Percentiles rank a stretch among this genome's conserved stretches.
phyloP scores from a whole-genome alignment of 1,140 invertebrate genomes.

The Sycobia sp. region DNA sequence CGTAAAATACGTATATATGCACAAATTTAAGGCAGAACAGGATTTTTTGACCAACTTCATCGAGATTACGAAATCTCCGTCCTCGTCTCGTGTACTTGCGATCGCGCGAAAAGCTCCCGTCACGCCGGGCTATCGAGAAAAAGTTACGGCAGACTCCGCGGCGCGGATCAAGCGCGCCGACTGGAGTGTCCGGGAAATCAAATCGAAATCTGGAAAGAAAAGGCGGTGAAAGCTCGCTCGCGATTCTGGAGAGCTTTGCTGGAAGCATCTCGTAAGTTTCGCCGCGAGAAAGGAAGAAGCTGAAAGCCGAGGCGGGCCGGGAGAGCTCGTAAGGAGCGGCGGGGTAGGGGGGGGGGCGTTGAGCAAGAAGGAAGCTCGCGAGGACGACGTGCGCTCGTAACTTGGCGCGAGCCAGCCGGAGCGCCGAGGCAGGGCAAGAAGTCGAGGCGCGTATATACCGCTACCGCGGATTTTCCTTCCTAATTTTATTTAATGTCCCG shows the following conservation, averaged over 20 bases:
- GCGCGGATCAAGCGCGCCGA: background rate
- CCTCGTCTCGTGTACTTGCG: too few species aligned
- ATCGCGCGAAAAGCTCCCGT: too few species aligned
- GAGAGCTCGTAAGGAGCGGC: background rate
- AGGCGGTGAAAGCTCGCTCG: conserved; percentile 24
- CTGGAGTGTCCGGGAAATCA: conserved; percentile 6
- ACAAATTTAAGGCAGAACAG: too few species aligned
- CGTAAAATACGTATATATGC: too few species aligned
- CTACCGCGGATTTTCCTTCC: too few species aligned
- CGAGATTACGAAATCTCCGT: too few species aligned
- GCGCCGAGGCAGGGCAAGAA: background rate
- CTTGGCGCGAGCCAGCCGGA: conserved; percentile 7
- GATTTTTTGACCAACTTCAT: too few species aligned
- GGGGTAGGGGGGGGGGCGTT: too few species aligned
- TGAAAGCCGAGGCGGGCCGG: conserved; percentile 27
- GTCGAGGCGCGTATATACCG: too few species aligned
- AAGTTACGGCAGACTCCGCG: too few species aligned
- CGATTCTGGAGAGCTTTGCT: conserved; percentile 26
- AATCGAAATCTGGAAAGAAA: conserved; percentile 8
- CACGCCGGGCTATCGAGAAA: too few species aligned
- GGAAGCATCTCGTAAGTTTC: conserved; percentile 34
- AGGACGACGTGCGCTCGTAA: conserved; percentile 31
- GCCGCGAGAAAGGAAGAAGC: conserved; percentile 39
- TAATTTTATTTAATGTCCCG: too few species aligned
- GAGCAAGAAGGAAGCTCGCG: background rate